Base-by-base conservation (phyloP, 2,888 invertebrate species). In the Abscondita cerata region DNA sequence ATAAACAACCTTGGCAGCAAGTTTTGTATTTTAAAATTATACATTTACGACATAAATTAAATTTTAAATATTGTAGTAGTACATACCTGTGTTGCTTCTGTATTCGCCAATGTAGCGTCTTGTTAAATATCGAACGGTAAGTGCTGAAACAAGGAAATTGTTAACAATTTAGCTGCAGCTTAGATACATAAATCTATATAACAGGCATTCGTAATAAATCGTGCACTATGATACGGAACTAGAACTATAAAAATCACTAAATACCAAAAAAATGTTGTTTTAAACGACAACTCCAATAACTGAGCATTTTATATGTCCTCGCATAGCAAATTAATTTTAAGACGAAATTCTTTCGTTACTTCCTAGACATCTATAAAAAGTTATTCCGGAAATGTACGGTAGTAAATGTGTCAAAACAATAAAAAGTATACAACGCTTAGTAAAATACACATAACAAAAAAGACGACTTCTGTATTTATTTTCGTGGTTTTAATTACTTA, bases 31-130 rank as follows among this genome's bases (percentile, higher is more conserved):
- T 48, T 18, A 19, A 34, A 52, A 47, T 44, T 52, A 48, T 47
- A 52, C 20, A 52, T 38, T 52, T 25, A 25, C 25, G 25, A 25
- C 25, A 25, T 25, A n/a, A n/a, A n/a, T n/a, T n/a, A n/a, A n/a
- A 44, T 12, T 47, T 46, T 41, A 31, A 36, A 38, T 50, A 34
- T 46, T 55, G 33, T 31, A 41, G 33, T 44, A 38, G 11, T 34
- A 76, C 83, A 83, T 78, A 90, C 90, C 90, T 83, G 90, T 90
- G 75, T 90, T 90, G 72, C 91, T 91, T 74, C 90, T 87, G 80
- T 92, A 91, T 84, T 92, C 91, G 63, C 91, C 91, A 64, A 91
- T 91, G 79, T 87, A 92, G 73, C 92, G 83, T 75, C 89, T 85
- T 2, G 92, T 92, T 67, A 92, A 80, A 78, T 91, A 92, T 67